These are phyloP conservation scores for Anagyrus pseudococci DNA, from an alignment of 2,888 invertebrate species.

Conservation along the genomic window DNA sequence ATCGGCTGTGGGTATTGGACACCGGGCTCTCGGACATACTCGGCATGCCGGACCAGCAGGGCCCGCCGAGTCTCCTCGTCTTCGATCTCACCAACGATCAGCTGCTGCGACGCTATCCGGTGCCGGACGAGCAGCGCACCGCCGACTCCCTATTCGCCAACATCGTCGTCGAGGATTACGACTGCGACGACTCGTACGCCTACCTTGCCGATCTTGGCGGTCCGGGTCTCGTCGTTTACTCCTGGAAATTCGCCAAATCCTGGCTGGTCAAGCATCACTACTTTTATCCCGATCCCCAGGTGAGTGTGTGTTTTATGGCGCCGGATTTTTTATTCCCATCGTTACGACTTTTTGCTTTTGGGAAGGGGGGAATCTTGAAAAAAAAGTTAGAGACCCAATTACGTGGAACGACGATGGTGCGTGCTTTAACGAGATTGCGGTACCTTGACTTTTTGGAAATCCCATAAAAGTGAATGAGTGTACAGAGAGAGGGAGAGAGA, in stretches of 20 bases:
- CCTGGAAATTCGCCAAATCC: slow-evolving; percentile 73
- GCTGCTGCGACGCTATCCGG: slow-evolving; percentile 70
- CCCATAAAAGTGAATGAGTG: no score
- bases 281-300: slow-evolving; percentile 74
- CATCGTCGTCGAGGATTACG: slow-evolving; percentile 77
- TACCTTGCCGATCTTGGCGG: slow-evolving; percentile 76
- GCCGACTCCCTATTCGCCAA: slow-evolving; percentile 77
- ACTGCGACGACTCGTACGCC: slow-evolving; percentile 76
- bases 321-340: no score
- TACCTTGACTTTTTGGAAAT: no score
- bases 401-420: no score
- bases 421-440: no score
- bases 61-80: slow-evolving; percentile 71
- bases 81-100: slow-evolving; percentile 77
- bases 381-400: no score
- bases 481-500: no score
- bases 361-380: no score
- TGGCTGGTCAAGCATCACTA: slow-evolving; percentile 78
- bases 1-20: slow-evolving; percentile 81
- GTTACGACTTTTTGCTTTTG: no score
- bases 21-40: slow-evolving; percentile 73
- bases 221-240: slow-evolving; percentile 77
- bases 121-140: slow-evolving; percentile 72
- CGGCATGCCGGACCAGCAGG: slow-evolving; percentile 63
- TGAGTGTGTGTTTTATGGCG: slow-evolving; percentile 28